Base-by-base conservation (phyloP, 2,113 vertebrate species). In the Nothocercus julius region DNA sequence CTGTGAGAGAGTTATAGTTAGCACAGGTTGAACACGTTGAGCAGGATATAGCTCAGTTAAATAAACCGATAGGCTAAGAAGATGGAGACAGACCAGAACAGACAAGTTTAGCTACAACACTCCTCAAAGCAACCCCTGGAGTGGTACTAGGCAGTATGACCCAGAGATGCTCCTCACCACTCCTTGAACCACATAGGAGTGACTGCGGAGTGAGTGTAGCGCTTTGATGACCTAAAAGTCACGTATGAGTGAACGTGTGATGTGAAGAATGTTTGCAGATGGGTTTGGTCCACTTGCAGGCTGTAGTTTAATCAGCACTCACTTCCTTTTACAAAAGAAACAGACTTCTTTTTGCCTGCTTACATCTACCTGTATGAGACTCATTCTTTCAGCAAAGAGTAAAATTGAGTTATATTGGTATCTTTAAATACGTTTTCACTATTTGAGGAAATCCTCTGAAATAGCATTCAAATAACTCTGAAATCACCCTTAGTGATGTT, bases 251-350 rank as follows among this genome's bases (percentile, higher is more conserved):
- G 45, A 69, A 63, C 0, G 0, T 81, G 38, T 34, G 81, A 78
- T 7, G 10, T 62, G 44, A 92, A 78, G 56, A 90, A 86, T 22
- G n/a, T 84, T 94, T 86, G 14, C 34, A 94, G 78, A 61, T 61
- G 64, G 51, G 21, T n/a, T 89, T 75, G 53, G 49, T 51, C 89
- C 1, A 75, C 30, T 21, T 75, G 69, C 30, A 27, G 36, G 49
- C 21, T 87, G 15, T 88, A 70, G 85, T 22, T 70, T 81, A 53
- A 1, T 49, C 10, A 63, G 17, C 30, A 59, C 27, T 27, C 16
- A 15, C 16, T 36, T 10, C 30, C 28, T 87, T 74, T 70, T 32
- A 78, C 24, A 77, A 72, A 85, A 69, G 85, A 58, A 73, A 18
- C 5, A 24, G 28, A 13, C 7, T 58, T 27, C 40, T 83, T 89